Evolutionary conservation across 2,888 invertebrate species (phyloP), one percentile per base, ranked within the genome.

Genomic region (Ischnus inquisitorius): DNA sequence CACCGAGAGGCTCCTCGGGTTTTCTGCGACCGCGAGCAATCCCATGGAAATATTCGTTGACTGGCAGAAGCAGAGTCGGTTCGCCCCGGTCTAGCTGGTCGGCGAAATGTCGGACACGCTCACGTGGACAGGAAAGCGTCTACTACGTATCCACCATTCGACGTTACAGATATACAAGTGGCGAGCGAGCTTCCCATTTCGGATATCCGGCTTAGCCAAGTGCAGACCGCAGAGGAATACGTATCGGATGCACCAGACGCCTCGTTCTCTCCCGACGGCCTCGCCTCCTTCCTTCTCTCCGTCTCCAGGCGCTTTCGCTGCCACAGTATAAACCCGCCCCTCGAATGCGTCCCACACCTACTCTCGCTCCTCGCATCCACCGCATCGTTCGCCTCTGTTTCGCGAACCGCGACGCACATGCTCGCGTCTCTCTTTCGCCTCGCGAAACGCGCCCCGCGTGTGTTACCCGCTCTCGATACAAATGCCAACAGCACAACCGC

Each of bases 201-300:
- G 88, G 88, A 88, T 90, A 90, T 90, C 89, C 90, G 89, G 89
- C 88, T 90, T 90, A 89, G 88, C 87, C 86, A 86, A 89, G 85
- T 84, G 83, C 84, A 86, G 81, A 89, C 89, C 88, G 85, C 87
- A 87, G 84, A 84, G 82, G 78, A 85, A 83, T 85, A 85, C 81
- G 86, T 86, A 90, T 88, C 87, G 85, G 85, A 86, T 86, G 86
- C 84, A 83, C 72, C 82, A 83, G 80, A 84, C 84, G 85, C 69
- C 78, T 46, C 78, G 82, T 77, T 60, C 69, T 79, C 79, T 67
- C n/a, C n/a, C n/a, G n/a, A 62, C 22, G 60, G 19, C 77, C 60
- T 76, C 62, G 25, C 54, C 84, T 72, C 84, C 68, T 82, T 72
- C 84, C 68, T 82, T 79, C 78, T 69, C 84, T n/a, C n/a, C n/a